A percentile compares a stretch with the other conserved stretches of the same genome.
Conservation (phyloP, 2,797 vertebrate species). For the Astyanax mexicanus region DNA sequence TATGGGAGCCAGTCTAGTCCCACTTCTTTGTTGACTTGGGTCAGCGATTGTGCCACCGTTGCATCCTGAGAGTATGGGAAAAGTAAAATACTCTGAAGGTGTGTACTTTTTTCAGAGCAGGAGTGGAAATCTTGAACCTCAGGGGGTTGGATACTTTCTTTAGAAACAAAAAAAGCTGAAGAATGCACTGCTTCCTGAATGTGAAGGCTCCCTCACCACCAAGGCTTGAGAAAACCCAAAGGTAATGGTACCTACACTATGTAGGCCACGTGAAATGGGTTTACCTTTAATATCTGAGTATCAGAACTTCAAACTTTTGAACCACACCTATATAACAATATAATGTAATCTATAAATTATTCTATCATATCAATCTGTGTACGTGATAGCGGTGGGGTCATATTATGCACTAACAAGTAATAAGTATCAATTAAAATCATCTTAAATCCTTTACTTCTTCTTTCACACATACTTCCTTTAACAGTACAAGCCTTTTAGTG, state of each 20-base stretch:
- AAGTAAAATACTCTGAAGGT: constrained; percentile 73
- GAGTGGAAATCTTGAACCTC: constrained; percentile 55
- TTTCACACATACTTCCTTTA: neutral
- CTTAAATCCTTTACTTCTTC: neutral
- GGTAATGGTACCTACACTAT: neutral
- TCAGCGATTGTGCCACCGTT: constrained; percentile 61
- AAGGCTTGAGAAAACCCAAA: neutral
- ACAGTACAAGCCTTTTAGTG: neutral
- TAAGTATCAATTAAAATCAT: no score
- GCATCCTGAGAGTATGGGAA: constrained; percentile 71
- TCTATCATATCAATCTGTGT: neutral
- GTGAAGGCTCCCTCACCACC: constrained; percentile 4
- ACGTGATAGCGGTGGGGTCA: neutral
- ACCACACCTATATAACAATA: no score
- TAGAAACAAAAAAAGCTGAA: constrained; percentile 32
- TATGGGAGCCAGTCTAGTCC: constrained; percentile 68
- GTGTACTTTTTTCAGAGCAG: constrained; percentile 55
- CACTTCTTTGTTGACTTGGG: constrained; percentile 73
- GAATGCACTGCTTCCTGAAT: neutral
- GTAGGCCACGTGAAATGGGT: neutral
- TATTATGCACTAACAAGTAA: no score
- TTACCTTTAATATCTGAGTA: constrained; percentile 19
- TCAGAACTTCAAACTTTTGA: neutral
- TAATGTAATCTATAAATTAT: no score
- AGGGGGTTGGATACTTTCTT: constrained; percentile 50